Base-by-base conservation (phyloP, 2,888 invertebrate genomes). In the Neria commutata region DNA sequence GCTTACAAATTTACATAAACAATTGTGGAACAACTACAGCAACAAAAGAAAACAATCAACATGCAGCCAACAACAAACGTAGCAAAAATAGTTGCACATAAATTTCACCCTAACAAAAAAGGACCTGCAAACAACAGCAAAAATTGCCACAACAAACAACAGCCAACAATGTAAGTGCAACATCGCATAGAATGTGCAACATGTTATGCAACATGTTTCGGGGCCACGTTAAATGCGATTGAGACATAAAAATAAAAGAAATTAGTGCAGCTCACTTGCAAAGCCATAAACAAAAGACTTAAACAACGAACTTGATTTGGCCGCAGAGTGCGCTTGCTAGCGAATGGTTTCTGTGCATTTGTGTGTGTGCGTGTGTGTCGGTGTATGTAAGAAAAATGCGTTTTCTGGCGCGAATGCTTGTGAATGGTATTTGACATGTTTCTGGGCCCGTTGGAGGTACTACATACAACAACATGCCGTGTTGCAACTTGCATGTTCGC, bases 131-230 rank as follows among this genome's bases (percentile, higher is more conserved):
- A 42, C 42, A 42, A 42, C 5, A 19, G 42, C 42, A 19, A 42
- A 6, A 29, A 29, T 29, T 29, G 11, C 29, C 11, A 11, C 29
- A 29, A 8, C 29, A 8, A n/a, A 29, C 19, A 42, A 42, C 42
- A 42, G 21, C 3, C n/a, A n/a, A n/a, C n/a, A n/a, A n/a, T n/a
- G n/a, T n/a, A n/a, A n/a, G n/a, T 19, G 21, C 14, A 42, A 42
- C 42, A 42, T 19, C 37, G 37, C 6, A 14, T 37, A 37, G n/a
- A 37, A 11, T 17, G 42, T 5, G 42, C 4, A 3, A 14, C 4
- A 14, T 42, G 42, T 42, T 42, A 14, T 14, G 42, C 42, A 42
- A 42, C 42, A 42, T 42, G 42, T 42, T n/a, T n/a, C n/a, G n/a
- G n/a, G n/a, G n/a, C n/a, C n/a, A 21, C 42, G 42, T 21, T n/a